phyloP scores from a whole-genome alignment of 1,140 invertebrate genomes.

The Caenorhabditis brenneri region DNA sequence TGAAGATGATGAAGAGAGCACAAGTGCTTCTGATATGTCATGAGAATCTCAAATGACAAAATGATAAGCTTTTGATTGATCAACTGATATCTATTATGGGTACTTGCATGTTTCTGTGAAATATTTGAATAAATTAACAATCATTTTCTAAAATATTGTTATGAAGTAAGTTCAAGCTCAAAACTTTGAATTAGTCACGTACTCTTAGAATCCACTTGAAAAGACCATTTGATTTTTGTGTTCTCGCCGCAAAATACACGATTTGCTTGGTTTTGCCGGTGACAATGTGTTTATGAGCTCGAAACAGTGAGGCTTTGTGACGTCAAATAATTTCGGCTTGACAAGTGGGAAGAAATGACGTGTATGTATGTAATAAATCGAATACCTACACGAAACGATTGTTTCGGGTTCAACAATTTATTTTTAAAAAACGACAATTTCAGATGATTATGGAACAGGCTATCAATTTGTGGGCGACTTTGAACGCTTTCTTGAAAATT shows the following conservation, averaged over 20 bases:
- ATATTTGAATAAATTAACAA: background rate
- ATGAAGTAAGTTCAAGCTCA: background rate
- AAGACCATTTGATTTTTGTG: constrained; percentile 14
- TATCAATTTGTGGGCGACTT: too few species aligned
- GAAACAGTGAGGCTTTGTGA: constrained; percentile 1
- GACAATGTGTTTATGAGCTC: too few species aligned
- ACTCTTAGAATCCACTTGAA: background rate
- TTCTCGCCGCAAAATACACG: background rate
- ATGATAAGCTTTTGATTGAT: background rate
- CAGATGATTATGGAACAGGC: too few species aligned
- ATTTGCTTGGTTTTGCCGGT: constrained; percentile 1
- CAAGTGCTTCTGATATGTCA: constrained; percentile 10
- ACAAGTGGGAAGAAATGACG: background rate
- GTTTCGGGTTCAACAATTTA: too few species aligned
- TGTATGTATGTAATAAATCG: background rate
- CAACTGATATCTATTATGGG: background rate
- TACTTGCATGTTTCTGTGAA: background rate
- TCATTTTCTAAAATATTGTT: background rate
- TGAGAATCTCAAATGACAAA: background rate
- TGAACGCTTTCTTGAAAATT: too few species aligned
- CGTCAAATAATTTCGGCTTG: background rate
- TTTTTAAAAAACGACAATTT: too few species aligned
- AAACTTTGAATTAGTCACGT: background rate
- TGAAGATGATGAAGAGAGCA: constrained; percentile 30
- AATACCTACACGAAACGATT: too few species aligned